Evolutionary conservation across 1,140 invertebrate species (phyloP), one percentile per base, ranked within the genome.

Genomic region (Ceratina calcarata): DNA sequence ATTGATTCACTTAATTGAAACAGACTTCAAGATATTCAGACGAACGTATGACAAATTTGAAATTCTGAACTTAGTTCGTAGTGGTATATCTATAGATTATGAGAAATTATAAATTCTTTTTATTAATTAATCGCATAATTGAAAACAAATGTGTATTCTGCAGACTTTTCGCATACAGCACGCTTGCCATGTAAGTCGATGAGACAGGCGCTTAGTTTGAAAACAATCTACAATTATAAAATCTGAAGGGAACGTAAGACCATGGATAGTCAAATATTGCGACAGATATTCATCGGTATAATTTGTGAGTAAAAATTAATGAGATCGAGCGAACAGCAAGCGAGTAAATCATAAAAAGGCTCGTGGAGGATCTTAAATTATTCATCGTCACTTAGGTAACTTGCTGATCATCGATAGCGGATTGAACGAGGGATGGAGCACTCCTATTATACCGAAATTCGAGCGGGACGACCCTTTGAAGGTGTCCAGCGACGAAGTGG

Each of bases 371-470:
- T 61, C 24, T 18, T 3, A 58, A 61, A 49, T 61, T 49, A 22
- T 49, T 45, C 16, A 3, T 69, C 67, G 24, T 69, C 78, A 16
- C 69, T 15, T 18, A 93, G 92, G 92, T 82, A 92, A 92, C 82
- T 85, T 93, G n/a, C 81, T 93, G 66, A 88, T 92, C 69, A 84
- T 92, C 73, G 92, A 93, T 58, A 90, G 89, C 49, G 92, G 92
- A 57, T 87, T 93, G 67, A 88, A 93, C 82, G 92, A 93, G 70
- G 92, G 92, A 83, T 93, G 92, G 92, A 89, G 89, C 60, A 93
- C 92, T 0, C 89, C 91, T 15, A 90, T 89, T 65, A 85, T 93
- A 37, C 88, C 90, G 37, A 92, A 93, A 83, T 90, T 93, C 70
- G 87, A 87, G 13, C 69, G 70, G 0, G 87, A 87, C 16, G 91